phyloP scores from a whole-genome alignment of 2,888 invertebrate species.

The Gastrophysa polygoni region DNA sequence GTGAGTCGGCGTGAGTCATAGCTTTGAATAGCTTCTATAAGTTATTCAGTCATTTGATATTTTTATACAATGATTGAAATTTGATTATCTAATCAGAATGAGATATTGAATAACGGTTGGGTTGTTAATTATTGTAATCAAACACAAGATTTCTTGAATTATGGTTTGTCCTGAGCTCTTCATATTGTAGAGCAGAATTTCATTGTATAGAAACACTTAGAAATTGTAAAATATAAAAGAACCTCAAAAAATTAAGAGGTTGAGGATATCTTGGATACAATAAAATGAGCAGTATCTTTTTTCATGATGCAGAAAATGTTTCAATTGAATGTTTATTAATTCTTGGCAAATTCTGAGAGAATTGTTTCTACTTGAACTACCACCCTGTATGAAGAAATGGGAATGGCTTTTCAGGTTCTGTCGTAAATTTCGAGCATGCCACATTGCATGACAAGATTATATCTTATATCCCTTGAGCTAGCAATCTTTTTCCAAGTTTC shows the following conservation, averaged over 20 bases:
- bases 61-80: not conserved
- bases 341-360: too few relatives aligned
- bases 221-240: too few relatives aligned
- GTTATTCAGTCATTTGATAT: not conserved
- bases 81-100: not conserved
- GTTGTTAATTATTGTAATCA: not conserved
- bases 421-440: constrained; percentile 8
- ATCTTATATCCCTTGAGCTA: not conserved
- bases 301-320: too few relatives aligned
- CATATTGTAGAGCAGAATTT: too few relatives aligned
- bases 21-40: not conserved
- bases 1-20: not conserved
- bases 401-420: constrained; percentile 3
- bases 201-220: too few relatives aligned
- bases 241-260: too few relatives aligned
- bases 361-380: too few relatives aligned
- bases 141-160: not conserved
- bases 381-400: too few relatives aligned
- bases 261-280: too few relatives aligned
- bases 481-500: constrained; percentile 1
- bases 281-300: too few relatives aligned
- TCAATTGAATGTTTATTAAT: too few relatives aligned
- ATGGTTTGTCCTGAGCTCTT: not conserved
- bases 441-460: constrained; percentile 6
- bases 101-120: not conserved